Conservation (phyloP, 2,113 vertebrate species). For the Brachirus orientalis region DNA sequence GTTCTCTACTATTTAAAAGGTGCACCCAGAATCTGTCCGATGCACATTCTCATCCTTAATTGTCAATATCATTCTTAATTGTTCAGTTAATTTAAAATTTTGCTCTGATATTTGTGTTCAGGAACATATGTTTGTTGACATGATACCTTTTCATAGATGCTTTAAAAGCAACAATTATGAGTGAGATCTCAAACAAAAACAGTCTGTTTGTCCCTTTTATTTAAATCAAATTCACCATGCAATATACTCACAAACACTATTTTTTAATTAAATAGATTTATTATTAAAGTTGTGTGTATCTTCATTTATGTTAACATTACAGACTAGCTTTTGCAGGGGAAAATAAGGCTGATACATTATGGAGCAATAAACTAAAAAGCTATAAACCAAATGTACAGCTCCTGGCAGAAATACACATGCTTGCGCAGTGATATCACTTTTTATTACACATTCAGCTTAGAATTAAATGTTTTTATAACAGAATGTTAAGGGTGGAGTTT, state of each 20-base stretch:
- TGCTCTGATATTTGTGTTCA: neutral
- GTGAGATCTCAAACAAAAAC: too few species aligned
- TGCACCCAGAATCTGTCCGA: neutral
- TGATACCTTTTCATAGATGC: neutral
- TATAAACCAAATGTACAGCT: too few species aligned
- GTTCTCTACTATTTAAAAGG: neutral
- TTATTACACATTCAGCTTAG: too few species aligned
- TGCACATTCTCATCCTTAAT: neutral
- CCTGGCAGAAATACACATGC: too few species aligned
- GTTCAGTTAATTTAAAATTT: neutral
- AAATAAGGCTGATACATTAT: too few species aligned
- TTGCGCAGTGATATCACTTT: too few species aligned
- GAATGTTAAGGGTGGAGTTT: too few species aligned
- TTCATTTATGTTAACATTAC: neutral
- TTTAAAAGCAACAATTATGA: slow-evolving; percentile 2
- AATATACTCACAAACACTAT: too few species aligned
- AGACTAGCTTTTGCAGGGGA: neutral
- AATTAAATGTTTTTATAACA: too few species aligned
- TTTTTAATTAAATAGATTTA: slow-evolving; percentile 4
- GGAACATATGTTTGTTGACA: slow-evolving; percentile 1
- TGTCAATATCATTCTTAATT: neutral
- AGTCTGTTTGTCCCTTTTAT: too few species aligned
- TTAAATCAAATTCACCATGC: too few species aligned
- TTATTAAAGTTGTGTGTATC: neutral
- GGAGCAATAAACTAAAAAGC: too few species aligned